These are phyloP conservation scores for Caenorhabditis sulstoni DNA, from an alignment of 2,888 invertebrate genomes.

Conservation along the genomic window DNA sequence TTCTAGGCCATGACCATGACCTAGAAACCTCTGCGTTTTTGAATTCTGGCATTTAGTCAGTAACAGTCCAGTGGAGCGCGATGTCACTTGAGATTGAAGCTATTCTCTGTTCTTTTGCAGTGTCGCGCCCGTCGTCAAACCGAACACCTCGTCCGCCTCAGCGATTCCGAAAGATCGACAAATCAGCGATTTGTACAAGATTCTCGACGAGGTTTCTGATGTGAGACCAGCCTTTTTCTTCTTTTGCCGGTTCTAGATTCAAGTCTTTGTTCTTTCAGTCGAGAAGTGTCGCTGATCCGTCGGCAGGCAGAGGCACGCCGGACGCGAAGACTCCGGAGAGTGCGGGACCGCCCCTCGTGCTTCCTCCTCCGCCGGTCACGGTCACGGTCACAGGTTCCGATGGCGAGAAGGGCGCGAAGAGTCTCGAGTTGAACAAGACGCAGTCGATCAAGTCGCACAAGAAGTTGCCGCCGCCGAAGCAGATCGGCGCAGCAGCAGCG, in stretches of 20 bases:
- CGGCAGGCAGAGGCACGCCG: not conserved
- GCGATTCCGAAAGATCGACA: not conserved
- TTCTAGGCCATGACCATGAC: too few relatives aligned
- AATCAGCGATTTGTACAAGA: not conserved
- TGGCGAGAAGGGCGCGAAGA: not conserved
- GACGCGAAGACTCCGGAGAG: not conserved
- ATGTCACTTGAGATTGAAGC: too few relatives aligned
- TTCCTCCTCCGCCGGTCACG: too few relatives aligned
- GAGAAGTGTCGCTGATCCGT: not conserved
- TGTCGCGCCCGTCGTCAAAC: too few relatives aligned
- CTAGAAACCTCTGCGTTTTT: too few relatives aligned
- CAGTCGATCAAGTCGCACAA: not conserved
- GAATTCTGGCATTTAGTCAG: too few relatives aligned
- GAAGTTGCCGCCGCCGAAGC: not conserved
- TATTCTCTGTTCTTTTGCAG: too few relatives aligned
- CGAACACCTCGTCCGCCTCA: not conserved
- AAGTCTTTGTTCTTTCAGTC: not conserved
- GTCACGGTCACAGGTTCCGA: too few relatives aligned
- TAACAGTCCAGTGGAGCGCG: too few relatives aligned
- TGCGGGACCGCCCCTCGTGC: not conserved
- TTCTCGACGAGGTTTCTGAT: not conserved
- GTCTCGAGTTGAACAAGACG: not conserved
- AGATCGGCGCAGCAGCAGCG: not conserved
- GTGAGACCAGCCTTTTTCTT: not conserved
- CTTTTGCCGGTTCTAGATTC: not conserved